Evolutionary conservation across 2,113 vertebrate species (phyloP).

Genomic region (Sebastes fasciatus): DNA sequence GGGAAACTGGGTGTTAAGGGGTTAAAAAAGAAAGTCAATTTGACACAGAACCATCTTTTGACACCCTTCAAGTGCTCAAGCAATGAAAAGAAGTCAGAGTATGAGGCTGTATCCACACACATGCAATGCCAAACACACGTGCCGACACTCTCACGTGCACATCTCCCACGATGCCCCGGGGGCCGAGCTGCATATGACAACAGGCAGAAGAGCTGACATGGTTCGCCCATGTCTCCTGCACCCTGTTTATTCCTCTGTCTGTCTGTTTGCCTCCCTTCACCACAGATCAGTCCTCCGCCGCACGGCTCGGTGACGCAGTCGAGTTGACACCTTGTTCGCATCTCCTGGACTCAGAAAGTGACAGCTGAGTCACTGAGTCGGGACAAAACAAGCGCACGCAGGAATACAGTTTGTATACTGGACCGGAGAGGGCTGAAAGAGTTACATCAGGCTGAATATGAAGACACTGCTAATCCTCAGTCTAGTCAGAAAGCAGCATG

Average conservation of each 20-base stretch:
- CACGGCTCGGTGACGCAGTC: conserved; percentile 12
- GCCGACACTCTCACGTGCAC: conserved; percentile 26
- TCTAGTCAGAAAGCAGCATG: conserved; percentile 24
- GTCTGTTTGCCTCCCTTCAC: conserved; percentile 26
- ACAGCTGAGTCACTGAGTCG: conserved; percentile 43
- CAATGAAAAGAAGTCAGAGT: background rate
- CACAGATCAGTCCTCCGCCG: conserved; percentile 26
- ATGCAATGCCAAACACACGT: conserved; percentile 1
- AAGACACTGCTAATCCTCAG: conserved; percentile 9
- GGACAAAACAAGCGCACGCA: background rate
- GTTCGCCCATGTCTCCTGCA: background rate
- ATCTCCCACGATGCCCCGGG: conserved; percentile 36
- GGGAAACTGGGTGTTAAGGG: background rate
- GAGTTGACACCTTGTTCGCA: conserved; percentile 42
- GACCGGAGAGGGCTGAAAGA: background rate
- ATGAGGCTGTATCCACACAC: background rate
- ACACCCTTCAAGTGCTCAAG: too few relatives aligned
- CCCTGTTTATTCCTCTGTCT: conserved; percentile 12
- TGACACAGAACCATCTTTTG: background rate
- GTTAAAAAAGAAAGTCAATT: background rate
- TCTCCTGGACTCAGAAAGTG: conserved; percentile 36
- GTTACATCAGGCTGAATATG: background rate
- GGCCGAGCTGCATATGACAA: conserved; percentile 37
- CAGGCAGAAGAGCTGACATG: conserved; percentile 50
- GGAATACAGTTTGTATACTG: background rate